Conservation (phyloP, 2,113 vertebrate genomes). For the Carassius auratus region DNA sequence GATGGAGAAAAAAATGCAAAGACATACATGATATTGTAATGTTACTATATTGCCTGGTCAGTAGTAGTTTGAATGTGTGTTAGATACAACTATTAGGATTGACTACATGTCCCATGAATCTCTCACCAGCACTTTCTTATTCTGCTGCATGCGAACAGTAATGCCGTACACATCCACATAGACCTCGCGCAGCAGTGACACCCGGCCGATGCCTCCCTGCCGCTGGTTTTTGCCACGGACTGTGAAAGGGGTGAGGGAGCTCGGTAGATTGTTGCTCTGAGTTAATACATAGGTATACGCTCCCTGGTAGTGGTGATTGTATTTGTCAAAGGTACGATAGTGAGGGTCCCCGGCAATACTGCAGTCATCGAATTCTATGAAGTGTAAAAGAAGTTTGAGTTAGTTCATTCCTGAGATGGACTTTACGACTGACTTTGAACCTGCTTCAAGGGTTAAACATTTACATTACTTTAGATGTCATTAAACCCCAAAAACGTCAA, state of each 20-base stretch:
- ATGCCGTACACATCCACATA: constrained; percentile 72
- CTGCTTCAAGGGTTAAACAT: too few relatives aligned
- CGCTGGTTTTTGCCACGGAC: constrained; percentile 76
- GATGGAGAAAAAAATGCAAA: not conserved
- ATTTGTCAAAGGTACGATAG: constrained; percentile 80
- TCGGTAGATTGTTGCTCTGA: constrained; percentile 60
- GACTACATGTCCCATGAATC: not conserved
- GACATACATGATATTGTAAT: not conserved
- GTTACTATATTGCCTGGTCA: not conserved
- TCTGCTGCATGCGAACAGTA: constrained; percentile 73
- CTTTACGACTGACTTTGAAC: too few relatives aligned
- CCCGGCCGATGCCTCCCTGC: constrained; percentile 44
- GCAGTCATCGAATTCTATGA: constrained; percentile 80
- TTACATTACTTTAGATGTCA: not conserved
- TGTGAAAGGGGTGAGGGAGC: constrained; percentile 55
- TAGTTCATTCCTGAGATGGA: not conserved
- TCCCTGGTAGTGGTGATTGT: constrained; percentile 79
- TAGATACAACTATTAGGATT: not conserved
- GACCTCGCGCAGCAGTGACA: constrained; percentile 76
- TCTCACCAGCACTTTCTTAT: constrained; percentile 76
- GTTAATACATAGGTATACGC: constrained; percentile 77
- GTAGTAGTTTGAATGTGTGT: not conserved
- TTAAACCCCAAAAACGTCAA: not conserved
- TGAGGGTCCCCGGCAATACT: constrained; percentile 81
- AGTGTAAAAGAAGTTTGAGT: not conserved